phyloP scores from a whole-genome alignment of 1,140 invertebrate genomes.

The Potamilus streckersoni region DNA sequence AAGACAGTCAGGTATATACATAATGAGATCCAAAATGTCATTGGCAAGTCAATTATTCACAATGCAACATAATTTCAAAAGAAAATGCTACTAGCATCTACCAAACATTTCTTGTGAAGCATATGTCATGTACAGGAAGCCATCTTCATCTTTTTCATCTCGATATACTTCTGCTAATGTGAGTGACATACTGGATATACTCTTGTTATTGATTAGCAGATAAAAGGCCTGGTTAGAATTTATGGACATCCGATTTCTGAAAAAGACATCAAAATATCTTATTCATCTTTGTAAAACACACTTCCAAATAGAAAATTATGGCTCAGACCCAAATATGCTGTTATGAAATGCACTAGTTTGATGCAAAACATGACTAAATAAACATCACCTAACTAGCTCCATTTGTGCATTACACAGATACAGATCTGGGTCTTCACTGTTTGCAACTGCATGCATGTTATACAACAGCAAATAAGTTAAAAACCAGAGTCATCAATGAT shows the following conservation, averaged over 20 bases:
- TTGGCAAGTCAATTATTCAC: too few species aligned
- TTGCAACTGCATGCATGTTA: background rate
- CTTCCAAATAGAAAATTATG: too few species aligned
- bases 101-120: conserved; percentile 91
- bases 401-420: too few species aligned
- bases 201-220: conserved; percentile 84
- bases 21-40: too few species aligned
- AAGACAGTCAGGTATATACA: too few species aligned
- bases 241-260: conserved; percentile 62
- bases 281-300: background rate
- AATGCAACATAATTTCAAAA: too few species aligned
- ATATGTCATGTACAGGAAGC: conserved; percentile 88
- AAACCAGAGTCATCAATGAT: too few species aligned
- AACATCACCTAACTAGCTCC: too few species aligned
- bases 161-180: conserved; percentile 85
- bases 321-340: too few species aligned
- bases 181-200: conserved; percentile 82
- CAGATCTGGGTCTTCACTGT: too few species aligned
- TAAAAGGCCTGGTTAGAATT: conserved; percentile 79
- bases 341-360: too few species aligned
- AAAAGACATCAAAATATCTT: conserved; percentile 22
- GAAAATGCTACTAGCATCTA: background rate
- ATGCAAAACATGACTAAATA: too few species aligned
- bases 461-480: background rate
- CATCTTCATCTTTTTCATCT: conserved; percentile 80